Conservation (phyloP, 2,113 vertebrate genomes). For the Leptosomus discolor region DNA sequence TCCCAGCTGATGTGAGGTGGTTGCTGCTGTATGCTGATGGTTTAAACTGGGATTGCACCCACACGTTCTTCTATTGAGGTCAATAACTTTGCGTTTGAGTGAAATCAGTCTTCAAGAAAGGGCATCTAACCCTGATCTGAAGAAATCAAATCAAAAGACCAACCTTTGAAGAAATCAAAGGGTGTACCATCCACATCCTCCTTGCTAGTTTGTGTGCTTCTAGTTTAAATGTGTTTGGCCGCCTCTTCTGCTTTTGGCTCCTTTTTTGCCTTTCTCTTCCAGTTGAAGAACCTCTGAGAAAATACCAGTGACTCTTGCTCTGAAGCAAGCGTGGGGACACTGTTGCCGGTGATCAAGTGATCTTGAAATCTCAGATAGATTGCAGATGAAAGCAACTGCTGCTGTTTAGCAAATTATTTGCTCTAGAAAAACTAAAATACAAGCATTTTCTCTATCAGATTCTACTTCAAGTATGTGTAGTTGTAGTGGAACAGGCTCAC, state of each 20-base stretch:
- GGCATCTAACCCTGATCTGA: not conserved
- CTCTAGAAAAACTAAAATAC: not conserved
- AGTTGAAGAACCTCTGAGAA: not conserved
- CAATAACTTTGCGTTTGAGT: not conserved
- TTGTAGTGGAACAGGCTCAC: not conserved
- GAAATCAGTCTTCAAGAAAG: not conserved
- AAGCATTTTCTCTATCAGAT: not conserved
- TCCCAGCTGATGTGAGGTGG: not conserved
- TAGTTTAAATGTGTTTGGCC: not conserved
- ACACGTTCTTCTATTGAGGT: not conserved
- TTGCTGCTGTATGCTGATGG: not conserved
- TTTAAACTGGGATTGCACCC: not conserved
- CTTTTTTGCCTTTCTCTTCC: not conserved
- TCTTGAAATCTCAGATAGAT: not conserved
- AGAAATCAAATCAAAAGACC: not conserved
- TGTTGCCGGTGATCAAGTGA: not conserved
- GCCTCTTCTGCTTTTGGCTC: not conserved
- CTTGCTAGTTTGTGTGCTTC: not conserved
- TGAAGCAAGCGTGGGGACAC: not conserved
- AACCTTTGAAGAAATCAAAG: not conserved
- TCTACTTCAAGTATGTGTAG: not conserved
- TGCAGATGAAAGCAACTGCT: not conserved
- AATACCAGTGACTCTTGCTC: not conserved
- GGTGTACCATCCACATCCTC: not conserved
- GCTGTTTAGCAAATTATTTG: not conserved